These are phyloP conservation scores for Athalia circularis DNA, from an alignment of 2,888 invertebrate species.

Conservation along the genomic window DNA sequence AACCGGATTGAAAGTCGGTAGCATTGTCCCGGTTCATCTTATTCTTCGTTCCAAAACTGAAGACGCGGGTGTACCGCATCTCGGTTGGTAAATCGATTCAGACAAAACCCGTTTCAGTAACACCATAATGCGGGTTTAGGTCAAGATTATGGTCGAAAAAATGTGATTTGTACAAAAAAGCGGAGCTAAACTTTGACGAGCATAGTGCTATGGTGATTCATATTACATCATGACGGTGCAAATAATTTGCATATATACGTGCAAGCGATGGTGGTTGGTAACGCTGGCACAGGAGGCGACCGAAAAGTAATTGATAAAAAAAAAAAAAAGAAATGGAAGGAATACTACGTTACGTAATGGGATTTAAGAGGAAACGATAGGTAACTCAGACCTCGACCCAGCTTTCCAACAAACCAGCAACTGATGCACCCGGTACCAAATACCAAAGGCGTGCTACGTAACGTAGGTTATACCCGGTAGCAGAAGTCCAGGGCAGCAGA, in stretches of 20 bases:
- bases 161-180: background rate
- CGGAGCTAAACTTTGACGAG: background rate
- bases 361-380: constrained; percentile 36
- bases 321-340: constrained; percentile 5
- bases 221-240: constrained; percentile 29
- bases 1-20: constrained; percentile 4
- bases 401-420: constrained; percentile 35
- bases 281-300: constrained; percentile 14
- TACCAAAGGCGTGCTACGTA: constrained; percentile 24
- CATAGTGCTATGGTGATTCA: background rate
- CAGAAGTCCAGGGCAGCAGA: constrained; percentile 42
- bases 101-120: background rate
- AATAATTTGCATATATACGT: constrained; percentile 32
- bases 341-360: constrained; percentile 28
- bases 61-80: background rate
- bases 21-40: background rate
- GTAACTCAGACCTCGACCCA: constrained; percentile 27
- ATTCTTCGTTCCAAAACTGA: background rate
- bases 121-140: background rate
- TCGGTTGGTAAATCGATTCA: background rate
- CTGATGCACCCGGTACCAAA: constrained; percentile 33
- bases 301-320: constrained; percentile 38
- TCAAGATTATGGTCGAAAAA: background rate
- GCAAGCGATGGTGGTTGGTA: too few relatives aligned
- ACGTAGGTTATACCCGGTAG: constrained; percentile 16